Conservation (phyloP, 2,888 invertebrate genomes). For the Alloplasta piceator region DNA sequence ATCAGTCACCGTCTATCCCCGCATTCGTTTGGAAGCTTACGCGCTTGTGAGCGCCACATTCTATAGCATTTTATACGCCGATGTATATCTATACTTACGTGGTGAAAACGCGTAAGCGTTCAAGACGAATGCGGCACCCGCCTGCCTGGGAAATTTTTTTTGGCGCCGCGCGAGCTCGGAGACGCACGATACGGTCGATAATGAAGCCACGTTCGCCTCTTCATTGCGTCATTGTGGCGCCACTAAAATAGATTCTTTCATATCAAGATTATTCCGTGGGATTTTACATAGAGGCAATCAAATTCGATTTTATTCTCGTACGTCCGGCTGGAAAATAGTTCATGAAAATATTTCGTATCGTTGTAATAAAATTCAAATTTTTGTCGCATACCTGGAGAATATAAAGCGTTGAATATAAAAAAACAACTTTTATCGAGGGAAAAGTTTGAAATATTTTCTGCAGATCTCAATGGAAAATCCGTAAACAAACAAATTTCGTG, state of each 20-base stretch:
- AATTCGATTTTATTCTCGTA: not conserved
- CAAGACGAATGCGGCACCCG: too few species aligned
- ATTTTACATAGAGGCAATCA: not conserved
- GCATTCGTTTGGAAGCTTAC: too few species aligned
- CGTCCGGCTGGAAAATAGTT: not conserved
- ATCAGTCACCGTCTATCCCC: too few species aligned
- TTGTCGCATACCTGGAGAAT: too few species aligned
- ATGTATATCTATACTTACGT: too few species aligned
- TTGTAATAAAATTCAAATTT: not conserved
- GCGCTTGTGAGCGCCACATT: too few species aligned
- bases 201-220: slow-evolving; percentile 5
- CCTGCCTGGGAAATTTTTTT: slow-evolving; percentile 25
- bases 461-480: too few species aligned
- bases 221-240: not conserved
- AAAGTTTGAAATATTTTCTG: too few species aligned
- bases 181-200: slow-evolving; percentile 42
- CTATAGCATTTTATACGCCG: too few species aligned
- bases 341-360: not conserved
- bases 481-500: too few species aligned
- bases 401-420: not conserved
- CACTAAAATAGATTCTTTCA: not conserved
- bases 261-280: not conserved
- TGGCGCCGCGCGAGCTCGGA: not conserved
- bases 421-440: not conserved
- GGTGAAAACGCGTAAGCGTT: too few species aligned